Conservation (phyloP, 2,888 invertebrate species). For the Trissolcus japonicus region DNA sequence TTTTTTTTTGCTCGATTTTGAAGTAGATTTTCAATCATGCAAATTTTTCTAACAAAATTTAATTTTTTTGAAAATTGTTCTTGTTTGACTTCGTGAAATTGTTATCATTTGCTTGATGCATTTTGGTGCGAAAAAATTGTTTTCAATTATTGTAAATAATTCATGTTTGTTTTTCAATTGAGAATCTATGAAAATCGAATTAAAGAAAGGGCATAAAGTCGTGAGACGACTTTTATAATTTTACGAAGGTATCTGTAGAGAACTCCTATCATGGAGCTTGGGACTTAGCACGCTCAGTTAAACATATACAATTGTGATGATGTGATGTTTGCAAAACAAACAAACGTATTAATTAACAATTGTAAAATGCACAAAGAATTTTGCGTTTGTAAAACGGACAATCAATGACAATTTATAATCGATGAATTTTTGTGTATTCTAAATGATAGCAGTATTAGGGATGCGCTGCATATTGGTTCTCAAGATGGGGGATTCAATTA, state of each 20-base stretch:
- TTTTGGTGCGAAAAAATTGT: no score
- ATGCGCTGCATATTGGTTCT: conserved; percentile 56
- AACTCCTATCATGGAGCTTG: conserved; percentile 75
- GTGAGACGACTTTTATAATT: conserved; percentile 45
- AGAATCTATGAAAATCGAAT: conserved; percentile 31
- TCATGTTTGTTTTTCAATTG: conserved; percentile 1
- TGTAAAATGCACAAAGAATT: conserved; percentile 73
- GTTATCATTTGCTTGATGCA: background rate
- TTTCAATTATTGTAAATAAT: background rate
- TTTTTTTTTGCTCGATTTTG: conserved; percentile 39
- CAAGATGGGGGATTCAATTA: conserved; percentile 24
- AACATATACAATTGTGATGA: conserved; percentile 73
- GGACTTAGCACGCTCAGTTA: conserved; percentile 77
- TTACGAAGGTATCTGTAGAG: conserved; percentile 64
- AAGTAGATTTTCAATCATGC: conserved; percentile 12
- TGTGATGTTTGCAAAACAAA: conserved; percentile 61
- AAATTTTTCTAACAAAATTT: background rate
- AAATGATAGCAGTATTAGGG: conserved; percentile 69
- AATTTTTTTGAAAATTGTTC: background rate
- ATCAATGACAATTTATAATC: conserved; percentile 70
- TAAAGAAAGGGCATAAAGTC: conserved; percentile 47
- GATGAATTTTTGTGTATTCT: conserved; percentile 62
- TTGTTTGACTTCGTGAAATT: background rate
- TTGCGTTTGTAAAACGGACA: conserved; percentile 75
- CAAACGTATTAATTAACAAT: conserved; percentile 55